A percentile compares a stretch with the other conserved stretches of the same genome.
phyloP scores from a whole-genome alignment of 2,797 vertebrate genomes.

The Peromyscus eremicus region DNA sequence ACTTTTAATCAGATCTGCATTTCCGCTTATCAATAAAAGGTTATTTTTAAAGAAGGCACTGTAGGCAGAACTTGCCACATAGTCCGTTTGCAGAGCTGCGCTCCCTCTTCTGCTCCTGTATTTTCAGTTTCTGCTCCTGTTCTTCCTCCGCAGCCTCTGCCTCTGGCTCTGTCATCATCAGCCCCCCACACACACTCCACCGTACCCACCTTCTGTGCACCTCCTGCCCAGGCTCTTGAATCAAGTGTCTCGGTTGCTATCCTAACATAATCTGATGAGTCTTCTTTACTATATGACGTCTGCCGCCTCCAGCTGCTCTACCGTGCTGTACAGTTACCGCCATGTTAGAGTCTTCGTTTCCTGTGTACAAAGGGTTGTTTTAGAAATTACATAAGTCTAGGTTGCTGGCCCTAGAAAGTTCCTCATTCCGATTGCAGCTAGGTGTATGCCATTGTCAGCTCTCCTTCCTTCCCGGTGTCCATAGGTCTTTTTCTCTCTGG shows the following conservation, averaged over 20 bases:
- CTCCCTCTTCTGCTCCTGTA: not conserved
- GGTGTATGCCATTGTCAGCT: not conserved
- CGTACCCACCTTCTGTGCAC: not conserved
- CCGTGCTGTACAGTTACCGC: not conserved
- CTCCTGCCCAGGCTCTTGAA: not conserved
- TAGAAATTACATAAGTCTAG: not conserved
- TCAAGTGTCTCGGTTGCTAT: not conserved
- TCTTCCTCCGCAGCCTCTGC: not conserved
- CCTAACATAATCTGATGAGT: not conserved
- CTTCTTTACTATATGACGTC: not conserved
- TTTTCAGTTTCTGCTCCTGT: not conserved
- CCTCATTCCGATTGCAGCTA: not conserved
- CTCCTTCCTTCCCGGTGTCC: not conserved
- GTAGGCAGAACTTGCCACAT: not conserved
- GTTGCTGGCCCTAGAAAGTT: not conserved
- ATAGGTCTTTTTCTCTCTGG: not conserved
- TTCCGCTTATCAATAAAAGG: slow-evolving; percentile 22
- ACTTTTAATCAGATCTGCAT: slow-evolving; percentile 40
- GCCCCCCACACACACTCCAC: not conserved
- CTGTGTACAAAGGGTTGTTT: not conserved
- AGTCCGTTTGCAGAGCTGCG: not conserved
- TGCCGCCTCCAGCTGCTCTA: not conserved
- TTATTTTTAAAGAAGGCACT: not conserved
- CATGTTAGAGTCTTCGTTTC: not conserved
- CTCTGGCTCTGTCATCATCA: not conserved